These are phyloP conservation scores for Busseola fusca DNA, from an alignment of 2,888 invertebrate species.

Conservation along the genomic window DNA sequence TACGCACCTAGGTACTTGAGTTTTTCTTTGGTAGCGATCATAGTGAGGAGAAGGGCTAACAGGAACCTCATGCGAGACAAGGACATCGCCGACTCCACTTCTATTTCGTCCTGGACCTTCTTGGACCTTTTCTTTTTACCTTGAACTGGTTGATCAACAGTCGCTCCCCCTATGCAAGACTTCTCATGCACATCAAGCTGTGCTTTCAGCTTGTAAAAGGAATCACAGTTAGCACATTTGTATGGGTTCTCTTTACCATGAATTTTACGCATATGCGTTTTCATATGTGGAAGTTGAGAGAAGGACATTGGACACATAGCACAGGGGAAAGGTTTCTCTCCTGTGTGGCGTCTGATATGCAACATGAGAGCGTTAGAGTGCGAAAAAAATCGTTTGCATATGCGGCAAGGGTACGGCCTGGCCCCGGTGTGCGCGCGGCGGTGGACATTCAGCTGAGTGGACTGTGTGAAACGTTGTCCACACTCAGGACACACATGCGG, in stretches of 20 bases:
- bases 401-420: slow-evolving; percentile 94
- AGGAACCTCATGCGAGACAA: slow-evolving; percentile 94
- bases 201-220: slow-evolving; percentile 93
- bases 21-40: slow-evolving; percentile 94
- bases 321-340: slow-evolving; percentile 94
- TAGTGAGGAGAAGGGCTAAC: slow-evolving; percentile 94
- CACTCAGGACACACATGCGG: slow-evolving; percentile 94
- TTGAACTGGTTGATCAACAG: slow-evolving; percentile 42
- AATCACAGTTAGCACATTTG: slow-evolving; percentile 92
- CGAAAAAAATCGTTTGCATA: slow-evolving; percentile 94
- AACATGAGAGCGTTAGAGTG: slow-evolving; percentile 95
- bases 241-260: slow-evolving; percentile 94
- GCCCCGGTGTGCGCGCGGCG: slow-evolving; percentile 95
- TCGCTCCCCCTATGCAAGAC: slow-evolving; percentile 79
- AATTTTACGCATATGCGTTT: slow-evolving; percentile 96
- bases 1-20: slow-evolving; percentile 94
- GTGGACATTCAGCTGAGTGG: slow-evolving; percentile 95
- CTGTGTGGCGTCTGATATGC: slow-evolving; percentile 94
- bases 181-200: slow-evolving; percentile 91
- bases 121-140: slow-evolving; percentile 37
- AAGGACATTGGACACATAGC: slow-evolving; percentile 92
- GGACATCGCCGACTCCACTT: slow-evolving; percentile 88
- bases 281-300: slow-evolving; percentile 95
- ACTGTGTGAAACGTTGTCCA: slow-evolving; percentile 94
- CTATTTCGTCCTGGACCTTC: slow-evolving; percentile 55